Base-by-base conservation (phyloP, 1,140 invertebrate species). In the Octopus sinensis region DNA sequence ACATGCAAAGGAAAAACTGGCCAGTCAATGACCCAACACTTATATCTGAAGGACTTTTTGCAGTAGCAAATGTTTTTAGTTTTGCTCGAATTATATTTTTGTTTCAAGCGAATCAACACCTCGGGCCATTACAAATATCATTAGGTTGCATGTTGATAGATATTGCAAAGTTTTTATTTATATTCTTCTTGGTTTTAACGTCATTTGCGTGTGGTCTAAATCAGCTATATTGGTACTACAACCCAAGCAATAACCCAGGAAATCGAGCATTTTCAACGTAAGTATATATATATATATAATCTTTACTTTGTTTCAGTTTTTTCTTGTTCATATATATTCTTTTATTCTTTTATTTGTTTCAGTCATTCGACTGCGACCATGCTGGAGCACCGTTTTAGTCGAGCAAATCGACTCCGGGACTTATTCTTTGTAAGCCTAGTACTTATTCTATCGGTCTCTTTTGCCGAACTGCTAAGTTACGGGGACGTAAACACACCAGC, bases 121-220 rank as follows among this genome's bases (percentile, higher is more conserved):
- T 92, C 5, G 91, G 92, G 79, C 91, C 92, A 5, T 83, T 92
- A 13, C 91, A 92, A 83, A 92, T 92, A n/a, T 92, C 92, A 0
- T 86, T 92, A 9, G 92, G 92, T 17, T 92, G 92, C 80, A 92
- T 92, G 92, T 85, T 92, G 10, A 91, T 92, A 53, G 92, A 92
- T 84, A 92, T 92, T 71, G 91, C 90, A 53, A 92, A 92, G 81
- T 92, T 92, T 85, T 86, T 91, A 54, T 91, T 92, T 84, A 92
- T 92, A 78, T 92, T 92, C 83, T 90, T 92, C 79, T 88, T 92
- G 4, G 91, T 92, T 10, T 84, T 92, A 53, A 90, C 89, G 4
- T 91, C 91, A 4, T 92, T 92, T 84, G 91, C 91, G 9, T 92
- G 92, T 85, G 92, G 92, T 13, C 84, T 92, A 53, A 92, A 92